Conservation (phyloP, 2,888 invertebrate species). For the Acanthosepion pharaonis region DNA sequence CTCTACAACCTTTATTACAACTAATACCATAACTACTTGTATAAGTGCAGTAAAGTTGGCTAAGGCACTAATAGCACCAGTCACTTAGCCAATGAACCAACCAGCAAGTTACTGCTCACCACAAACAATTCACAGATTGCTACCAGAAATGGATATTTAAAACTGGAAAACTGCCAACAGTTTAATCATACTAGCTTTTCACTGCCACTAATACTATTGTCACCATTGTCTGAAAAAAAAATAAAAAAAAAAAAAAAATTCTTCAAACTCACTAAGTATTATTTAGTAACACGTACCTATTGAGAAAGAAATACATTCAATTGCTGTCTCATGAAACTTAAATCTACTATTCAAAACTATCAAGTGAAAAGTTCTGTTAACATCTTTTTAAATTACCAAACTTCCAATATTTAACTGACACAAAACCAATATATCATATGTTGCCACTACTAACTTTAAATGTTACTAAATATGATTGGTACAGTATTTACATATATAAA, state of each 20-base stretch:
- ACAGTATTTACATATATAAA: not conserved
- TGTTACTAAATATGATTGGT: not conserved
- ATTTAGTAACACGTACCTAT: not conserved
- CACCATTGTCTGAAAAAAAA: not conserved
- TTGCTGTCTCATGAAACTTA: not conserved
- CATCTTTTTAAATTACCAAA: not conserved
- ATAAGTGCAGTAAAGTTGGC: not conserved
- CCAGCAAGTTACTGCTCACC: constrained; percentile 1
- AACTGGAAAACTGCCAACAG: not conserved
- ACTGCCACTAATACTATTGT: not conserved
- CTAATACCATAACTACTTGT: not conserved
- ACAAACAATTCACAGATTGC: constrained; percentile 8
- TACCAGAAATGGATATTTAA: constrained; percentile 33
- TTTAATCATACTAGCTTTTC: not conserved
- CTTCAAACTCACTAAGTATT: not conserved
- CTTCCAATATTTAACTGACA: not conserved
- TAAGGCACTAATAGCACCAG: constrained; percentile 14
- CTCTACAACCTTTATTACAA: not conserved
- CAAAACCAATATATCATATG: not conserved
- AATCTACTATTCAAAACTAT: not conserved
- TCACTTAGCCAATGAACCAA: not conserved
- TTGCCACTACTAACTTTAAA: not conserved
- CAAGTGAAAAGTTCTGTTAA: not conserved
- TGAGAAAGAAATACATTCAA: not conserved
- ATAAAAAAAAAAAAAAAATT: too few relatives aligned